Evolutionary conservation across 2,888 invertebrate species (phyloP).

Genomic region (Mythimna ferrago): DNA sequence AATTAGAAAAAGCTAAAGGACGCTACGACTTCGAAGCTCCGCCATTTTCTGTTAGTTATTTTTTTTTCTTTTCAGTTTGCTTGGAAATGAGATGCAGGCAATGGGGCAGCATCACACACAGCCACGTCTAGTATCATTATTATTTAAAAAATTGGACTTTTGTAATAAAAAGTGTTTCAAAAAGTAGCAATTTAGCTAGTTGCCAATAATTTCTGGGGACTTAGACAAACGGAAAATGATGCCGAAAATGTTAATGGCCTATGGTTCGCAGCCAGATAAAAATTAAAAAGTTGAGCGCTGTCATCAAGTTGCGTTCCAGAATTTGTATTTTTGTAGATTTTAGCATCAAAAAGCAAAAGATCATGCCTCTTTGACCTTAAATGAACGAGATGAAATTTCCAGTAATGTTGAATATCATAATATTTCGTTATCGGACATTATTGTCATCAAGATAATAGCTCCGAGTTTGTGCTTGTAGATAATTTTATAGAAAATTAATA

Average conservation of each 20-base stretch:
- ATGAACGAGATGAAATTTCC: not conserved
- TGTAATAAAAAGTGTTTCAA: not conserved
- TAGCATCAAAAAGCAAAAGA: constrained; percentile 16
- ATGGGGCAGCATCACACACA: constrained; percentile 8
- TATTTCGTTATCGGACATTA: not conserved
- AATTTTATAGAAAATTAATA: constrained; percentile 12
- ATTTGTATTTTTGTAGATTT: accelerated
- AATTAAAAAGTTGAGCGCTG: constrained; percentile 22
- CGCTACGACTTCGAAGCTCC: constrained; percentile 71
- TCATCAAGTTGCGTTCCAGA: constrained; percentile 28
- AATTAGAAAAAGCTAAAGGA: constrained; percentile 65
- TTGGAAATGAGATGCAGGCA: constrained; percentile 22
- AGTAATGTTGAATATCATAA: not conserved
- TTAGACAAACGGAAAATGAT: not conserved
- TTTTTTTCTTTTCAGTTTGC: constrained; percentile 23
- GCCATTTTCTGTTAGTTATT: constrained; percentile 77
- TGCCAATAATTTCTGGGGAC: not conserved
- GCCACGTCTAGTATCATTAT: not conserved
- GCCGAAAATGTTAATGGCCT: constrained; percentile 6
- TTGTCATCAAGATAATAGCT: constrained; percentile 41
- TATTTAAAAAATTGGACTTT: no score
- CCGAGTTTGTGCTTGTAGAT: not conserved
- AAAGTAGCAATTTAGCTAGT: no score
- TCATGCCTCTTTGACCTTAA: accelerated
- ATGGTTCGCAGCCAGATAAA: not conserved